Evolutionary conservation across 2,888 invertebrate genomes (phyloP).

Genomic region (Metopia argyrocephala): DNA sequence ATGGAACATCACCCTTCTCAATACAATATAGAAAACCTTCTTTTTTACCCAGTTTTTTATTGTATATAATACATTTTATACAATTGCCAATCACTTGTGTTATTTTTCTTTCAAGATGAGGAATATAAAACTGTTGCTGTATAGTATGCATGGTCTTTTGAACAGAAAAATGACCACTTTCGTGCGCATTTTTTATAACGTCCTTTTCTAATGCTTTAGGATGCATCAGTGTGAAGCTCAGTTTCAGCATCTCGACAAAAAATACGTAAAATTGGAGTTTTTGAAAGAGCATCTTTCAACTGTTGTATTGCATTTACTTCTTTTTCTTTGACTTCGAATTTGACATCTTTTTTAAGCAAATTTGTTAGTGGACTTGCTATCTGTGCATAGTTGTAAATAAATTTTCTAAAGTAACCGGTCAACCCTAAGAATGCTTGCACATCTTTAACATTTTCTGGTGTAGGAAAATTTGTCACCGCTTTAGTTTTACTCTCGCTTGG

Average conservation of each 20-base stretch:
- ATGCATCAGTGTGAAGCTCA: constrained; percentile 59
- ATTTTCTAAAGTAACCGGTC: too few species aligned
- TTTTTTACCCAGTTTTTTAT: constrained; percentile 69
- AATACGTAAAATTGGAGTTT: constrained; percentile 43
- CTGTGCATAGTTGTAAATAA: too few species aligned
- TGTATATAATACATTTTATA: constrained; percentile 47
- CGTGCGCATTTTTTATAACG: constrained; percentile 40
- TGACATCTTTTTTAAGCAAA: too few species aligned
- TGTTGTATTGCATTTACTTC: not conserved
- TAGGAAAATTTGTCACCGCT: too few species aligned
- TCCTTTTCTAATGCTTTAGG: constrained; percentile 51
- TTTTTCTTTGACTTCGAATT: not conserved
- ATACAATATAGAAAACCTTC: constrained; percentile 72
- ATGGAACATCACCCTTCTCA: constrained; percentile 69
- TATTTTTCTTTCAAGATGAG: constrained; percentile 51
- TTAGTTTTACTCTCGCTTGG: not conserved
- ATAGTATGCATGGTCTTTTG: constrained; percentile 43
- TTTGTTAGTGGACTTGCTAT: too few species aligned
- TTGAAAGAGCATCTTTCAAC: constrained; percentile 1
- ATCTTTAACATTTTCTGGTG: too few species aligned
- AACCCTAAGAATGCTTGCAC: too few species aligned
- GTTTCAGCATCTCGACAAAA: constrained; percentile 46
- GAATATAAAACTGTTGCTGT: constrained; percentile 50
- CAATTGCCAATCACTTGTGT: constrained; percentile 26
- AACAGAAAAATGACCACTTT: constrained; percentile 46